Conservation (phyloP, 2,888 invertebrate species). For the Gnatocerus cornutus region DNA sequence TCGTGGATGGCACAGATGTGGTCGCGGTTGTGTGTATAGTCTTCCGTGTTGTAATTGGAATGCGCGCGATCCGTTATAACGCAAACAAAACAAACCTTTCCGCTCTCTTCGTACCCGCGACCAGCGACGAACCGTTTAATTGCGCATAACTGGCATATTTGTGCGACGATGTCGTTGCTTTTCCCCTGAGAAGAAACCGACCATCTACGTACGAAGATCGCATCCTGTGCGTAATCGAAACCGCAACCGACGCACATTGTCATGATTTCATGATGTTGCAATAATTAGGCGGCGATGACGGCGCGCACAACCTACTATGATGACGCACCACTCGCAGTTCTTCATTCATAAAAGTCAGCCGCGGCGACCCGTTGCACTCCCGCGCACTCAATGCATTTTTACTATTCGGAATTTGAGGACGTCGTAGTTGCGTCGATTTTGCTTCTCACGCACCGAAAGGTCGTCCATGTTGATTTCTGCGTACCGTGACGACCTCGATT, state of each 20-base stretch:
- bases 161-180: slow-evolving; percentile 26
- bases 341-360: slow-evolving; percentile 50
- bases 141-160: slow-evolving; percentile 63
- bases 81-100: slow-evolving; percentile 62
- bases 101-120: slow-evolving; percentile 44
- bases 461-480: slow-evolving; percentile 52
- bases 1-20: slow-evolving; percentile 31
- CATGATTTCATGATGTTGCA: slow-evolving; percentile 48
- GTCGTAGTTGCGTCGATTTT: slow-evolving; percentile 4
- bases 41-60: slow-evolving; percentile 61
- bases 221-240: neutral
- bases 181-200: slow-evolving; percentile 5
- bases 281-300: slow-evolving; percentile 53
- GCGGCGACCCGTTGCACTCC: slow-evolving; percentile 20
- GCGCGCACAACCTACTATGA: slow-evolving; percentile 54
- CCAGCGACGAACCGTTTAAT: slow-evolving; percentile 54
- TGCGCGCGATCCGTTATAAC: slow-evolving; percentile 66
- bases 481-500: slow-evolving; percentile 56
- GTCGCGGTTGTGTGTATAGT: slow-evolving; percentile 36
- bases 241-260: slow-evolving; percentile 29
- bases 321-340: slow-evolving; percentile 51
- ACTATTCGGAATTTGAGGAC: slow-evolving; percentile 11
- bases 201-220: neutral
- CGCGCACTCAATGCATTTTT: slow-evolving; percentile 37
- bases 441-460: slow-evolving; percentile 35